Percentiles rank a stretch among this genome's conserved stretches.
These are phyloP conservation scores for Neolamprologus fasciatus DNA, from an alignment of 2,113 vertebrate genomes.

Conservation along the genomic window DNA sequence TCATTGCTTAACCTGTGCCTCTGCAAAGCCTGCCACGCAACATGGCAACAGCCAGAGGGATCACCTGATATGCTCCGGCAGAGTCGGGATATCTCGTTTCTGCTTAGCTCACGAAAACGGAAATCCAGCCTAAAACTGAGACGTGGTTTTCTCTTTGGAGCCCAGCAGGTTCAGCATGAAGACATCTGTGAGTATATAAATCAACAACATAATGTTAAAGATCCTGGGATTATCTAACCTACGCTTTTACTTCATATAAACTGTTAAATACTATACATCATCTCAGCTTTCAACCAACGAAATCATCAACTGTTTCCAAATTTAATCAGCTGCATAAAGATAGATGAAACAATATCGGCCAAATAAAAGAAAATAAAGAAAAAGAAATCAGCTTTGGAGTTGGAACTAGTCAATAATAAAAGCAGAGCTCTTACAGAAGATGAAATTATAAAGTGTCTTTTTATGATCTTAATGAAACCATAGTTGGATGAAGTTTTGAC, in stretches of 20 bases:
- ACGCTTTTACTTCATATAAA: neutral
- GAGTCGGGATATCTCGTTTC: neutral
- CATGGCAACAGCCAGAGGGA: neutral
- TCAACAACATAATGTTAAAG: neutral
- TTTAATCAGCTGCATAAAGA: neutral
- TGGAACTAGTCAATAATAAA: neutral
- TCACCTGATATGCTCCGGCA: neutral
- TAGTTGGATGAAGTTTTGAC: neutral
- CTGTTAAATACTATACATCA: neutral
- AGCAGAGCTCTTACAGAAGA: neutral
- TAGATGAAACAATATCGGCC: rapidly evolving
- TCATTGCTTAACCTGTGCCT: neutral
- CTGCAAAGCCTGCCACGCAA: neutral
- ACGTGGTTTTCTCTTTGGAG: neutral
- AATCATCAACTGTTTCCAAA: neutral
- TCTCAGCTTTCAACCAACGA: neutral
- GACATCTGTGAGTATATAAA: neutral
- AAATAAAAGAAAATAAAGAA: neutral
- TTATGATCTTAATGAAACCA: neutral
- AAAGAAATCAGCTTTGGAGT: neutral
- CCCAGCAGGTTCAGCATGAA: neutral
- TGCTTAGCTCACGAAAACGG: neutral
- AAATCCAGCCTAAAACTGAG: neutral
- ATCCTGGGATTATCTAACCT: neutral
- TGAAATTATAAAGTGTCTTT: neutral